Percentiles rank a stretch among this genome's conserved stretches.
Evolutionary conservation across 1,140 invertebrate species (phyloP).

Genomic region (Lasioglossum baleicum): DNA sequence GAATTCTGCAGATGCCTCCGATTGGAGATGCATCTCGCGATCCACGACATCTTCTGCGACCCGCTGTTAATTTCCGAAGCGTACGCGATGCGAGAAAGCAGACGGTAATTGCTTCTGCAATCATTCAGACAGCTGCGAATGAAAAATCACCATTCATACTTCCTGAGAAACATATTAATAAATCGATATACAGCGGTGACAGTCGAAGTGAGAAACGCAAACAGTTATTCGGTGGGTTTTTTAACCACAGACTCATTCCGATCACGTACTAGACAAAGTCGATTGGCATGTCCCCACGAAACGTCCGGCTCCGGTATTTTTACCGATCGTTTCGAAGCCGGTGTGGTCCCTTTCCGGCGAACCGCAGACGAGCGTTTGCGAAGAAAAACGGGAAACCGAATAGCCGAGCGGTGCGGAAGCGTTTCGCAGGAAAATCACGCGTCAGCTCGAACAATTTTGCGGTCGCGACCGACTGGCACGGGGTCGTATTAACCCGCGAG

Average conservation of each 20-base stretch:
- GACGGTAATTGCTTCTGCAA: too few species aligned
- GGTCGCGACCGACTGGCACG: constrained; percentile 41
- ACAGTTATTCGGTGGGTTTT: too few species aligned
- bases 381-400: constrained; percentile 38
- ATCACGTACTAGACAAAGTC: too few species aligned
- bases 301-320: not conserved
- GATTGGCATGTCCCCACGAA: too few species aligned
- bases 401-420: constrained; percentile 12
- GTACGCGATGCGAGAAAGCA: not conserved
- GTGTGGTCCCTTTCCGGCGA: not conserved
- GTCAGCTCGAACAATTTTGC: constrained; percentile 52
- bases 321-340: not conserved
- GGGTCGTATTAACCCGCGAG: constrained; percentile 42
- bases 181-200: too few species aligned
- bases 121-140: too few species aligned
- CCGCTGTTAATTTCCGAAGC: constrained; percentile 14
- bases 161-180: too few species aligned
- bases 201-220: too few species aligned
- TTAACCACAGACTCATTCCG: too few species aligned
- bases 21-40: constrained; percentile 21
- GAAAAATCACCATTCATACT: too few species aligned
- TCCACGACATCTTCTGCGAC: not conserved
- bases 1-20: constrained; percentile 40
- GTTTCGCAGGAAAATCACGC: constrained; percentile 51
- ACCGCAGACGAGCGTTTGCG: constrained; percentile 21